Conservation (phyloP, 2,113 vertebrate genomes). For the Madoqua kirkii region DNA sequence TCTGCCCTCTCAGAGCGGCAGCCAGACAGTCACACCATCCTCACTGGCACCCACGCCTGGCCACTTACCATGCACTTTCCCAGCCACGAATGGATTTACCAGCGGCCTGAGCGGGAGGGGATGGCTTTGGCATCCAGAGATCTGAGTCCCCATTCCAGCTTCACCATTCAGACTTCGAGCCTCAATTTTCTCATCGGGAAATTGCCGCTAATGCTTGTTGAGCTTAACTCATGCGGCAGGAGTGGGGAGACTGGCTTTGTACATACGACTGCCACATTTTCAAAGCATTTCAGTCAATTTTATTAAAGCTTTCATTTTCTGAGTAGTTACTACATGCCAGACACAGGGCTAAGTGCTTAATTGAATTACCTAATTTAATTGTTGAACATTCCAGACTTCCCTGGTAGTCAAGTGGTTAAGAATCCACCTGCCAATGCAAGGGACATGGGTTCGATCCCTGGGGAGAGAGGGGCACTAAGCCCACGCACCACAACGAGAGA, state of each 20-base stretch:
- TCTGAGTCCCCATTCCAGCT: background rate
- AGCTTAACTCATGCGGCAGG: background rate
- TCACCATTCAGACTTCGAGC: background rate
- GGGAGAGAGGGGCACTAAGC: background rate
- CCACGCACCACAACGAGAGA: background rate
- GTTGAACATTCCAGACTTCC: background rate
- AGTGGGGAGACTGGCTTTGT: background rate
- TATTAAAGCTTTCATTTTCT: conserved; percentile 5
- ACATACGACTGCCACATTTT: background rate
- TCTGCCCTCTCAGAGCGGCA: background rate
- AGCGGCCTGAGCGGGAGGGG: background rate
- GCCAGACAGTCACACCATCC: background rate
- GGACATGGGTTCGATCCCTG: background rate
- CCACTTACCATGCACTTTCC: background rate
- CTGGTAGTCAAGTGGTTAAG: background rate
- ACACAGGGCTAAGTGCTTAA: background rate
- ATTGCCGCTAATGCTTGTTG: background rate
- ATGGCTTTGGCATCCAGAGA: background rate
- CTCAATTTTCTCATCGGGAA: background rate
- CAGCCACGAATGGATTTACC: background rate
- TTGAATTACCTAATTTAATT: background rate
- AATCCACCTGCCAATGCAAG: background rate
- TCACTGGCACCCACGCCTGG: background rate
- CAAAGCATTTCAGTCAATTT: conserved; percentile 40
- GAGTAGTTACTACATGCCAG: background rate